Conservation (phyloP, 2,888 invertebrate species). For the Plagodis pulveraria region DNA sequence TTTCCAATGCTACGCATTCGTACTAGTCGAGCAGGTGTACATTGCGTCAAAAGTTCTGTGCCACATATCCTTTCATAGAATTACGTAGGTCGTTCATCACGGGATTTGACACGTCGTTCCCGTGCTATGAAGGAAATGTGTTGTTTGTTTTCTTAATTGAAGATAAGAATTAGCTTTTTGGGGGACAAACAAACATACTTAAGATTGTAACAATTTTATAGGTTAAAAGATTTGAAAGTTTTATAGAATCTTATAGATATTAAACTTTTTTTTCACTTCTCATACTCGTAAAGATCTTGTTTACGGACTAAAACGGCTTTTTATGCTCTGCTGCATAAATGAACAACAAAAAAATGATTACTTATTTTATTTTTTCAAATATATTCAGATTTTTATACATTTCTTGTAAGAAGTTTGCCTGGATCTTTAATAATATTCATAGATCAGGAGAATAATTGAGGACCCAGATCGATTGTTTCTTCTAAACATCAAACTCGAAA, state of each 20-base stretch:
- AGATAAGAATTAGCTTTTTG: conserved; percentile 38
- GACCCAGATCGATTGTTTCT: too few species aligned
- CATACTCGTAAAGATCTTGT: too few species aligned
- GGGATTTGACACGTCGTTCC: conserved; percentile 50
- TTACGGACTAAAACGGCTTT: too few species aligned
- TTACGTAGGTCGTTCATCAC: conserved; percentile 60
- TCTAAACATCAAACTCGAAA: too few species aligned
- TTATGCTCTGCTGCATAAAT: too few species aligned
- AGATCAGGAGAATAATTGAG: too few species aligned
- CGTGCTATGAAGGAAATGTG: conserved; percentile 40
- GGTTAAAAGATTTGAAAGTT: conserved; percentile 15
- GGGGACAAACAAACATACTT: conserved; percentile 36
- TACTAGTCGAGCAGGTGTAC: conserved; percentile 9
- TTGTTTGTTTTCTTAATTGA: conserved; percentile 55
- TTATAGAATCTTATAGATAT: neutral
- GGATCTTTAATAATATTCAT: too few species aligned
- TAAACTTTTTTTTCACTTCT: too few species aligned
- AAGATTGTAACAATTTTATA: conserved; percentile 33
- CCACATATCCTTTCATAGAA: conserved; percentile 59
- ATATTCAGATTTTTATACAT: too few species aligned
- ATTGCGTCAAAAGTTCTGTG: conserved; percentile 47
- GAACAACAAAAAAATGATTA: too few species aligned
- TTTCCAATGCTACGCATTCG: neutral
- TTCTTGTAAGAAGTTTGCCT: too few species aligned
- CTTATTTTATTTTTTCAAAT: too few species aligned